A percentile compares a stretch with the other conserved stretches of the same genome.
These are phyloP conservation scores for Gila robusta DNA, from an alignment of 2,797 vertebrate species.

Conservation along the genomic window DNA sequence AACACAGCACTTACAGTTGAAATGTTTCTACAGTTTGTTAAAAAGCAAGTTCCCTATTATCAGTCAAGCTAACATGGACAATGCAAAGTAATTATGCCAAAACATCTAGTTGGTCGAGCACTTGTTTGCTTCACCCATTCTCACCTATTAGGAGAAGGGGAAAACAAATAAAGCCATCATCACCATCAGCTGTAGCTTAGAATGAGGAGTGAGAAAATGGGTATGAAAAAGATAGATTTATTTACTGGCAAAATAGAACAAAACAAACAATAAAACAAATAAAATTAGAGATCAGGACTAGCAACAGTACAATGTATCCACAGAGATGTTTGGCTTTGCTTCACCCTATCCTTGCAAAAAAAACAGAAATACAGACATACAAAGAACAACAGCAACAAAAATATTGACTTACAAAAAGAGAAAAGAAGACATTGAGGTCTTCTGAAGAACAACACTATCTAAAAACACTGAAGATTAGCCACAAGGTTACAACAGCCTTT, in stretches of 20 bases:
- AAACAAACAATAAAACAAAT: slow-evolving; percentile 70
- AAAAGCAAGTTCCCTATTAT: not conserved
- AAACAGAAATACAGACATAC: slow-evolving; percentile 49
- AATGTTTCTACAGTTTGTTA: not conserved
- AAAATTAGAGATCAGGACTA: slow-evolving; percentile 77
- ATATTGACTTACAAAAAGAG: slow-evolving; percentile 87
- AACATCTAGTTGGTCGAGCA: not conserved
- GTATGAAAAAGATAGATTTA: slow-evolving; percentile 99
- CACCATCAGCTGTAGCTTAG: not conserved
- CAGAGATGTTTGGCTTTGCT: slow-evolving; percentile 75
- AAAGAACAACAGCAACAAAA: slow-evolving; percentile 83
- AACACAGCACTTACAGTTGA: not conserved
- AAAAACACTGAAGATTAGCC: slow-evolving; percentile 92
- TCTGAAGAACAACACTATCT: slow-evolving; percentile 87
- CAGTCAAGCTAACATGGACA: not conserved
- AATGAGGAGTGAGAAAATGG: slow-evolving; percentile 53
- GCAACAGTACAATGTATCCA: slow-evolving; percentile 80
- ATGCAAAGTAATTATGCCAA: not conserved
- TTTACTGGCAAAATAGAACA: slow-evolving; percentile 97
- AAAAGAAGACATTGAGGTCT: slow-evolving; percentile 76
- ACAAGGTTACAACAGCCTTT: slow-evolving; percentile 90
- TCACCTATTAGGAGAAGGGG: not conserved
- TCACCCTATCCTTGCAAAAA: slow-evolving; percentile 71
- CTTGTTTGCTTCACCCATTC: not conserved
- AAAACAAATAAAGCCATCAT: not conserved